Conservation (phyloP, 2,797 vertebrate species). For the Rhinichthys osculus region DNA sequence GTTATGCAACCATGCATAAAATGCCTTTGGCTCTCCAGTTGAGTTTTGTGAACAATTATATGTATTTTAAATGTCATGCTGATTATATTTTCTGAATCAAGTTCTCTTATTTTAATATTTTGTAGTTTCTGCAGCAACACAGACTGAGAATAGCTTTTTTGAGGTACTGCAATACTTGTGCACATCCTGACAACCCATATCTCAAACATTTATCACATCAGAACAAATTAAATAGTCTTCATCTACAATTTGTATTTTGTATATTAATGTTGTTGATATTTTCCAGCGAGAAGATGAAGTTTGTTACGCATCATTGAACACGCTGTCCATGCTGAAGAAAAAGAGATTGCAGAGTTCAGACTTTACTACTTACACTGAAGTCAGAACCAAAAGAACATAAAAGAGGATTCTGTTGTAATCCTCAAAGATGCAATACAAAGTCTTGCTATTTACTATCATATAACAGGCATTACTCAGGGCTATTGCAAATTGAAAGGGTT, state of each 20-base stretch:
- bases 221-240: neutral
- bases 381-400: neutral
- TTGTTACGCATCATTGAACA: slow-evolving; percentile 46
- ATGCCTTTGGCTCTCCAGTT: neutral
- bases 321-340: slow-evolving; percentile 10
- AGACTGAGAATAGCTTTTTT: neutral
- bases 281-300: slow-evolving; percentile 39
- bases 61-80: neutral
- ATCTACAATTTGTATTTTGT: neutral
- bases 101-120: neutral
- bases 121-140: slow-evolving; percentile 28
- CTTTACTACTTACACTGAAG: slow-evolving; percentile 42
- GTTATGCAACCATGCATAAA: neutral
- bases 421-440: neutral
- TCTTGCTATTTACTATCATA: neutral
- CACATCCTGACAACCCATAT: neutral
- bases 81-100: neutral
- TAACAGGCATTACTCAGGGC: neutral
- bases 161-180: neutral
- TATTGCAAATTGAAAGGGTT: neutral
- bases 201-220: neutral
- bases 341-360: slow-evolving; percentile 24
- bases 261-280: neutral
- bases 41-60: neutral
- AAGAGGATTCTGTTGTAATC: neutral